These are phyloP conservation scores for Pseudococcus viburni DNA, from an alignment of 2,888 invertebrate species.

Conservation along the genomic window DNA sequence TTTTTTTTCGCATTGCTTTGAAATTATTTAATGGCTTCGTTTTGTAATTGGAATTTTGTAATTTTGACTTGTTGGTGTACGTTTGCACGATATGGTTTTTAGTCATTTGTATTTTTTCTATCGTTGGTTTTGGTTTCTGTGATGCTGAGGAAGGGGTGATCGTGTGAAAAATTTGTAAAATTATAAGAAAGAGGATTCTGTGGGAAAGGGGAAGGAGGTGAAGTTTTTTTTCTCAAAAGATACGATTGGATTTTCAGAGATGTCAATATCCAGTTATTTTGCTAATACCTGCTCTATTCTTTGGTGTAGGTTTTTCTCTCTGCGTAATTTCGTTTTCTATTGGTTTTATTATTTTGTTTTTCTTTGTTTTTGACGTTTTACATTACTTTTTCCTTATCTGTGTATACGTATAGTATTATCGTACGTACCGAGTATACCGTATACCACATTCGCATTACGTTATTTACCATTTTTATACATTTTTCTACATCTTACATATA, in stretches of 20 bases:
- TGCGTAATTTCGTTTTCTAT: not conserved
- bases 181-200: not conserved
- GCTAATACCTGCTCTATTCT: not conserved
- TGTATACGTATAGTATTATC: not conserved
- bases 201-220: not conserved
- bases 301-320: not conserved
- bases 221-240: not conserved
- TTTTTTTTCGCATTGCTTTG: not conserved
- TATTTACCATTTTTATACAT: not conserved
- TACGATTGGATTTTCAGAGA: too few species aligned
- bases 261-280: not conserved
- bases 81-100: not conserved
- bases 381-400: not conserved
- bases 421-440: not conserved
- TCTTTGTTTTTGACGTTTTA: not conserved
- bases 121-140: not conserved
- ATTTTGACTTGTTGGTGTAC: not conserved
- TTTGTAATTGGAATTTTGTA: not conserved
- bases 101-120: not conserved
- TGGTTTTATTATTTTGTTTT: not conserved
- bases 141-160: too few species aligned
- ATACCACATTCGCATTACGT: conserved; percentile 21
- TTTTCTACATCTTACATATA: not conserved
- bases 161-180: not conserved
- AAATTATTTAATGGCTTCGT: conserved; percentile 4